Base-by-base conservation (phyloP, 2,888 invertebrate species). In the Bombylius major region DNA sequence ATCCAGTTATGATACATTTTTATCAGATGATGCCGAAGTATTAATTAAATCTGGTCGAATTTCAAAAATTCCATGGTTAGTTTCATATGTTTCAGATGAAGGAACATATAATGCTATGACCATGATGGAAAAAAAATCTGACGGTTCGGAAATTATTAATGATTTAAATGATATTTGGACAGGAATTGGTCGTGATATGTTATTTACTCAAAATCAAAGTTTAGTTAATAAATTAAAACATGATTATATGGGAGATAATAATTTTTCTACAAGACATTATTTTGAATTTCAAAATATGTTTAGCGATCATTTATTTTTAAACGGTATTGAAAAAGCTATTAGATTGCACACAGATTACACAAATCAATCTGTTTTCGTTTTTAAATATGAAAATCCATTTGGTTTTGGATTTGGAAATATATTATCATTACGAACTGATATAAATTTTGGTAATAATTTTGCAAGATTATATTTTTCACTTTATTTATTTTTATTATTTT, bases 21-120 rank as follows among this genome's bases (percentile, higher is more conserved):
- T 90, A 7, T 77, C 78, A 1, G 78, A 82, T 58, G 77, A 82
- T 56, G 89, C 89, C 0, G 78, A 78, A 62, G 76, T 78, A 42
- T 77, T 84, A 1, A 76, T 88, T 2, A 76, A 69, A 57, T 73
- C 77, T 9, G 83, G 83, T 0, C 72, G 77, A 42, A 80, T 82
- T 63, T 76, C 79, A 13, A 78, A 83, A 59, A 63, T 84, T 9
- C 89, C 89, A 0, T 83, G 87, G 77, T 77, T 89, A 55, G 77
- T 82, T 3, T 82, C 83, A 4, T 78, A 83, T 51, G 82, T 83
- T 0, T 78, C 80, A 32, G 81, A 86, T 53, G 89, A 89, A 70
- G 89, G 89, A 55, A 74, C 86, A 31, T 87, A 84, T 64, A 86
- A 87, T 36, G 84, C 80, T 47, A 59, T 64, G 64, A 74, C 72